These are phyloP conservation scores for Silvanus unidentatus DNA, from an alignment of 2,888 invertebrate genomes.

Conservation along the genomic window DNA sequence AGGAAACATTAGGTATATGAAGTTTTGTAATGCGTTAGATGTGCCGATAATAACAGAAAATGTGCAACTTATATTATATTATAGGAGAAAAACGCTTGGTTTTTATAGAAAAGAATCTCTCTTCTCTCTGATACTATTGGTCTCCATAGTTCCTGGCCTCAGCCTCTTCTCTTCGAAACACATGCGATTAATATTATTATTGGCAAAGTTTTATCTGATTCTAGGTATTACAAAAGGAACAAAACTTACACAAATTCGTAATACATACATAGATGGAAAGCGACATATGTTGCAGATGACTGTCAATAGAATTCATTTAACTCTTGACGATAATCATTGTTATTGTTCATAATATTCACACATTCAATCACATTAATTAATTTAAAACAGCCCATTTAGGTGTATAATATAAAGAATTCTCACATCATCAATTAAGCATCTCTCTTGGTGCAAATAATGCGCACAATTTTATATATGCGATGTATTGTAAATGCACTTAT, in stretches of 20 bases:
- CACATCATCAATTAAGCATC: no score
- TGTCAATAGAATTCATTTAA: slow-evolving; percentile 20
- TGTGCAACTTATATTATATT: slow-evolving; percentile 34
- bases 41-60: slow-evolving; percentile 31
- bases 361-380: slow-evolving; percentile 17
- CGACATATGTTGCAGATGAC: slow-evolving; percentile 30
- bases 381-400: slow-evolving; percentile 8
- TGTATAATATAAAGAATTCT: no score
- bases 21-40: slow-evolving; percentile 35
- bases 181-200: slow-evolving; percentile 6
- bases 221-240: neutral
- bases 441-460: no score
- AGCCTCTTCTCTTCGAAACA: no score
- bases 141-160: no score
- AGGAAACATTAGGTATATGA: slow-evolving; percentile 36
- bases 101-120: no score
- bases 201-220: slow-evolving; percentile 24
- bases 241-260: neutral
- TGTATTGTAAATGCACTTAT: no score
- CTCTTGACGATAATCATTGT: slow-evolving; percentile 16
- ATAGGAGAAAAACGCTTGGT: slow-evolving; percentile 26
- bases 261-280: slow-evolving; percentile 13
- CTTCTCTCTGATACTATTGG: no score
- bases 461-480: no score
- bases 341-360: slow-evolving; percentile 12